phyloP scores from a whole-genome alignment of 2,797 vertebrate genomes.

The Pelochelys cantorii region DNA sequence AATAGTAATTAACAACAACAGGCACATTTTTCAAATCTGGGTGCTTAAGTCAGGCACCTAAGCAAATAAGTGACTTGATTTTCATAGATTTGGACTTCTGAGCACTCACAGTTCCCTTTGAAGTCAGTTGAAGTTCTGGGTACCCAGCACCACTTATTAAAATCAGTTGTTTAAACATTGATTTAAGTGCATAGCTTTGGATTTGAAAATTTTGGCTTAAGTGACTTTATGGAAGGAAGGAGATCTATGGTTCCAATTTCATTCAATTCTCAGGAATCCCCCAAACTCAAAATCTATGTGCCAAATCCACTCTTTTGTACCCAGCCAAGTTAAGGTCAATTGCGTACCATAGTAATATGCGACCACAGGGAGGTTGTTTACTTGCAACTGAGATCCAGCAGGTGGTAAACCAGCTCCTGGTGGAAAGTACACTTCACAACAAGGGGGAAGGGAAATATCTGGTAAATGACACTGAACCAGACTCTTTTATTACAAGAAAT shows the following conservation, averaged over 20 bases:
- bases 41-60: constrained; percentile 18
- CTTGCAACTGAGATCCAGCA: background rate
- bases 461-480: background rate
- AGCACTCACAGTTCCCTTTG: constrained; percentile 60
- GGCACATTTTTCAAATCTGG: constrained; percentile 68
- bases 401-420: background rate
- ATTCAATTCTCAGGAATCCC: background rate
- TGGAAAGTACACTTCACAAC: background rate
- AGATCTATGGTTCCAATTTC: background rate
- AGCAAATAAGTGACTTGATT: constrained; percentile 59
- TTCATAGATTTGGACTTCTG: constrained; percentile 76
- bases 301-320: background rate
- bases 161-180: constrained; percentile 69
- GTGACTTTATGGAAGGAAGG: constrained; percentile 38
- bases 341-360: background rate
- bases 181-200: constrained; percentile 42
- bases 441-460: background rate
- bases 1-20: constrained; percentile 66
- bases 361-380: background rate
- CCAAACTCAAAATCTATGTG: background rate
- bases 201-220: constrained; percentile 31
- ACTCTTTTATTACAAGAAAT: background rate
- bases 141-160: constrained; percentile 70
- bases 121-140: constrained; percentile 66
- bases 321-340: background rate